These are phyloP conservation scores for Eurytoma adleriae DNA, from an alignment of 2,888 invertebrate genomes.

Conservation along the genomic window DNA sequence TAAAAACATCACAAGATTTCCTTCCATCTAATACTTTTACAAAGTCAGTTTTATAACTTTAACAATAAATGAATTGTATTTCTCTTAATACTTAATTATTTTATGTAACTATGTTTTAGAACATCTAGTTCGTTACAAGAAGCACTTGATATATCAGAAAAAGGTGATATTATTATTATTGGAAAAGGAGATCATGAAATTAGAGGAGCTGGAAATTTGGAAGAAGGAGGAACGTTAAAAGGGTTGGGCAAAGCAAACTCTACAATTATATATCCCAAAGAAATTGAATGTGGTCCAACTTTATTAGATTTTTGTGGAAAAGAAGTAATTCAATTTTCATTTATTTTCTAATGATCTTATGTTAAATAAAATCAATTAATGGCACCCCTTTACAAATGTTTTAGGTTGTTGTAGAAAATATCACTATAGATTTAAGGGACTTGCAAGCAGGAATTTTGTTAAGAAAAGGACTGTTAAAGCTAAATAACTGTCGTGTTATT, in stretches of 20 bases:
- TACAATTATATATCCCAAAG: constrained; percentile 74
- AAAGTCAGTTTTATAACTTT: constrained; percentile 68
- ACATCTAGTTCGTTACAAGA: constrained; percentile 71
- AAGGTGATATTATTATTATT: constrained; percentile 77
- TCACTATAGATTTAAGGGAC: constrained; percentile 78
- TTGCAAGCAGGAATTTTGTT: constrained; percentile 78
- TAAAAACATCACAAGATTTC: constrained; percentile 74
- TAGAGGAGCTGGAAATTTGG: constrained; percentile 77
- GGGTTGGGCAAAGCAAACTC: constrained; percentile 67
- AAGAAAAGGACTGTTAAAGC: constrained; percentile 76
- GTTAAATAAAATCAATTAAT: not conserved
- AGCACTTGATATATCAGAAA: constrained; percentile 74
- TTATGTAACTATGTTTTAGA: constrained; percentile 62
- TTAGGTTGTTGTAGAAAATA: constrained; percentile 77
- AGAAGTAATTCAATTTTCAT: constrained; percentile 63
- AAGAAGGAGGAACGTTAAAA: constrained; percentile 76
- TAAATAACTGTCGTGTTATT: constrained; percentile 78
- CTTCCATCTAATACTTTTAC: constrained; percentile 73
- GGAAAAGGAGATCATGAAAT: constrained; percentile 78
- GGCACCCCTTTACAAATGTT: constrained; percentile 16
- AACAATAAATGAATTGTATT: constrained; percentile 3
- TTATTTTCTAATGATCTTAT: constrained; percentile 11
- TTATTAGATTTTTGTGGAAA: constrained; percentile 78
- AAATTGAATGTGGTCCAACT: constrained; percentile 76
- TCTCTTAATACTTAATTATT: constrained; percentile 12